Percentiles rank a stretch among this genome's conserved stretches.
phyloP scores from a whole-genome alignment of 2,113 vertebrate genomes.

The Protobothrops mucrosquamatus region DNA sequence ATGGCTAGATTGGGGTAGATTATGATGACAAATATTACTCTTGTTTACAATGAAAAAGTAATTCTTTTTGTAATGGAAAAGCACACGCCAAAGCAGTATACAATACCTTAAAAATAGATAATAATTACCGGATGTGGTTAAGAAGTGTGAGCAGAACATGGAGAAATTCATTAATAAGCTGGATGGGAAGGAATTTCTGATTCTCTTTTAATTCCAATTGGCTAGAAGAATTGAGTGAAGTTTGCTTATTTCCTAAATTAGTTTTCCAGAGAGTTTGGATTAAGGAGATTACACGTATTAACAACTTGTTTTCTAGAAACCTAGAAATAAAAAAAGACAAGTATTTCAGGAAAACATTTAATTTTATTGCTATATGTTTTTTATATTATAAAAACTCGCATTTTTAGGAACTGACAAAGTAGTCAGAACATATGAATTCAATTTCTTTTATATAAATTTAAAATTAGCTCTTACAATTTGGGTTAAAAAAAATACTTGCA shows the following conservation, averaged over 20 bases:
- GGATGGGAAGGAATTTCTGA: conserved; percentile 80
- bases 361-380: not conserved
- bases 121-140: conserved; percentile 77
- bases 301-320: conserved; percentile 74
- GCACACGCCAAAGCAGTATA: not conserved
- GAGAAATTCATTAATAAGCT: conserved; percentile 84
- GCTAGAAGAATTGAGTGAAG: not conserved
- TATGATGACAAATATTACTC: not conserved
- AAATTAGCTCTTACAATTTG: not conserved
- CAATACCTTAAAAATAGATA: not conserved
- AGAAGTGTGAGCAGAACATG: conserved; percentile 67
- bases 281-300: conserved; percentile 76
- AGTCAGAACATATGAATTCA: fast-evolving
- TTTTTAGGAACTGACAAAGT: not conserved
- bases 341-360: not conserved
- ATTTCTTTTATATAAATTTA: not conserved
- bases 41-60: not conserved
- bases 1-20: not conserved
- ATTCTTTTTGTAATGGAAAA: not conserved
- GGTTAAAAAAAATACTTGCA: not conserved
- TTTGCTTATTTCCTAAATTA: conserved; percentile 75
- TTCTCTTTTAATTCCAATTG: conserved; percentile 40
- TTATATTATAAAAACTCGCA: not conserved
- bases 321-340: conserved; percentile 57
- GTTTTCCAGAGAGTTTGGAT: conserved; percentile 84